These are phyloP conservation scores for Amphimedon queenslandica DNA, from an alignment of 37 sponge, comb jelly and placozoan genomes.

Conservation along the genomic window DNA sequence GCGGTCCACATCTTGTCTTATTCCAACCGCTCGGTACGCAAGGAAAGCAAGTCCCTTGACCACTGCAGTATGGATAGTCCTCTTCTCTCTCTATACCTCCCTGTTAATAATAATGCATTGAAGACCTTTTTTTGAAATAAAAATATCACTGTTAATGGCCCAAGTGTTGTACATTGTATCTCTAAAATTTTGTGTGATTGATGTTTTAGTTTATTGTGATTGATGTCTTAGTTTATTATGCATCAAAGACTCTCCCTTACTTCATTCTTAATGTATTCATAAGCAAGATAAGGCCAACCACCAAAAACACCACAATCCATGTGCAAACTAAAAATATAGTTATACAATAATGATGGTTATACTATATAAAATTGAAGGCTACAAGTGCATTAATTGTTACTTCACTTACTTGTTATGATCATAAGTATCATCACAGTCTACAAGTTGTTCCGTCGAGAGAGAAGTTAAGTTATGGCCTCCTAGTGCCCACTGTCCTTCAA, in stretches of 20 bases:
- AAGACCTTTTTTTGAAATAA: too few species aligned
- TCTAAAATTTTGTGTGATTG: too few species aligned
- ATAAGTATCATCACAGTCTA: constrained; percentile 80
- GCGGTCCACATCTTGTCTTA: constrained; percentile 75
- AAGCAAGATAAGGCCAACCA: constrained; percentile 92
- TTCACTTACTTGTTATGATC: constrained; percentile 48
- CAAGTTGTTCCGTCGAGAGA: constrained; percentile 69
- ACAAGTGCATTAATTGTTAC: background rate
- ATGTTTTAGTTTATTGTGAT: too few species aligned
- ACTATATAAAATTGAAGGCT: background rate
- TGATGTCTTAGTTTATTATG: too few species aligned
- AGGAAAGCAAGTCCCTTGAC: constrained; percentile 74
- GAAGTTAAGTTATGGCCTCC: constrained; percentile 28
- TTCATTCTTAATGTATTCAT: constrained; percentile 48
- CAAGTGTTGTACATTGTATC: too few species aligned
- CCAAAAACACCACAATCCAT: constrained; percentile 88
- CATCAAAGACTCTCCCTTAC: too few species aligned
- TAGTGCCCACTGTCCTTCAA: constrained; percentile 86
- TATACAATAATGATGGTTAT: background rate
- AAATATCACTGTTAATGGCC: too few species aligned
- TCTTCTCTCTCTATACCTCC: constrained; percentile 71
- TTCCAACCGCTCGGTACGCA: constrained; percentile 73
- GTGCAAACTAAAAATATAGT: constrained; percentile 23
- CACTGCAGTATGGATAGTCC: constrained; percentile 81
- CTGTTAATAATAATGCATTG: constrained; percentile 17